Conservation (phyloP, 2,888 invertebrate species). For the Marasmarcha lunaedactyla region DNA sequence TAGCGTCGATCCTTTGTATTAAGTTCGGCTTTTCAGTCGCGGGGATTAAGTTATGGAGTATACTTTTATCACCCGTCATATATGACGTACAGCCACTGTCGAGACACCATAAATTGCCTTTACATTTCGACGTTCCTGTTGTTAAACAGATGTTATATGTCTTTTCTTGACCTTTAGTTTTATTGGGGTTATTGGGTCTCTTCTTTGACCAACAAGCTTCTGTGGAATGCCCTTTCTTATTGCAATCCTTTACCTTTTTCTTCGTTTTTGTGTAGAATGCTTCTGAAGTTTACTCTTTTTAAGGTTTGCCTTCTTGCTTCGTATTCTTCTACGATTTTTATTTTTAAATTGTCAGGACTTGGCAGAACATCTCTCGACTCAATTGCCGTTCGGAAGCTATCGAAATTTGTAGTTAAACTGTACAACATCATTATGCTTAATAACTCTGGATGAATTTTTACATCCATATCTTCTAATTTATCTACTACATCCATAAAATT, state of each 20-base stretch:
- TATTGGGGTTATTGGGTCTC: too few relatives aligned
- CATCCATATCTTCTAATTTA: slow-evolving; percentile 26
- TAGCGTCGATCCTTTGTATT: too few relatives aligned
- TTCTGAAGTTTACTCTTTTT: not conserved
- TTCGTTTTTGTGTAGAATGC: slow-evolving; percentile 4
- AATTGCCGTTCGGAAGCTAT: slow-evolving; percentile 29
- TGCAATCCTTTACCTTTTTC: slow-evolving; percentile 3
- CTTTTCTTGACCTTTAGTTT: too few relatives aligned
- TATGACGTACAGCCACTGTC: too few relatives aligned
- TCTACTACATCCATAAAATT: slow-evolving; percentile 30
- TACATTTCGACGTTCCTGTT: too few relatives aligned
- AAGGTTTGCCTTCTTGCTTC: slow-evolving; percentile 11
- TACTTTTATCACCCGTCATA: too few relatives aligned
- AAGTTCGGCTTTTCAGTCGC: slow-evolving; percentile 3
- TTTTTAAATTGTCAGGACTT: slow-evolving; percentile 18
- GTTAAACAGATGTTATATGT: too few relatives aligned
- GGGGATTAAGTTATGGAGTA: too few relatives aligned
- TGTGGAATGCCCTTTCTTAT: slow-evolving; percentile 5
- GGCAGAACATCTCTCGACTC: slow-evolving; percentile 28
- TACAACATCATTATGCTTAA: slow-evolving; percentile 27
- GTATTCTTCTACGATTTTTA: slow-evolving; percentile 24
- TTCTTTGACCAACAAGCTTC: too few relatives aligned
- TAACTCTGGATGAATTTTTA: slow-evolving; percentile 24
- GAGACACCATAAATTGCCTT: too few relatives aligned
- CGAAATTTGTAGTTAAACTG: slow-evolving; percentile 23